These are phyloP conservation scores for Drosophila cracens DNA, from an alignment of 2,888 invertebrate species.

Conservation along the genomic window DNA sequence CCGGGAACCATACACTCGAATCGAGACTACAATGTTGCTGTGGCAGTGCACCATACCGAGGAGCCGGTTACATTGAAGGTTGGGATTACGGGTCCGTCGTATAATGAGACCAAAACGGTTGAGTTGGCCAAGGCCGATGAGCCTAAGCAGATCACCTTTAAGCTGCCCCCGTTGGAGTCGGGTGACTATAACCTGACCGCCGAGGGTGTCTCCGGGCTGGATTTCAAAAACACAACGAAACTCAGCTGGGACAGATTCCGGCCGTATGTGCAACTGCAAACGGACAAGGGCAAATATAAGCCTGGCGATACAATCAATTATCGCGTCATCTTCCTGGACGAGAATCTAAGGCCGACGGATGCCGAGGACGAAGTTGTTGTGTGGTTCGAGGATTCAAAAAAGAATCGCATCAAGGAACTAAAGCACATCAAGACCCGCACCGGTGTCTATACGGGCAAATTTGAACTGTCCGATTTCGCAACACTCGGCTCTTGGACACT, in stretches of 20 bases:
- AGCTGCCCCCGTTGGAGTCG: constrained; percentile 64
- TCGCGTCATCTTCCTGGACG: constrained; percentile 86
- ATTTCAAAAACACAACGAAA: constrained; percentile 90
- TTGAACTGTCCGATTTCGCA: constrained; percentile 91
- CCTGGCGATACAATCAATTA: constrained; percentile 94
- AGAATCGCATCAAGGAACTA: constrained; percentile 94
- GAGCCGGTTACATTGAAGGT: constrained; percentile 73
- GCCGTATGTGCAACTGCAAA: constrained; percentile 91
- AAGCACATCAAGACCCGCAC: constrained; percentile 85
- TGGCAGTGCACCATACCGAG: constrained; percentile 86
- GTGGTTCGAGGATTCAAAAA: constrained; percentile 90
- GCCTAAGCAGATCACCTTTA: constrained; percentile 71
- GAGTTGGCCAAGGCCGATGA: constrained; percentile 63
- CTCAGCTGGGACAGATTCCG: constrained; percentile 87
- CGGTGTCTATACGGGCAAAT: constrained; percentile 89
- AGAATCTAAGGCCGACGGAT: constrained; percentile 89
- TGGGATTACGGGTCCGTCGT: constrained; percentile 78
- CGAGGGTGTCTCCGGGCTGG: constrained; percentile 89
- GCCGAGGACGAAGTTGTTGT: constrained; percentile 88
- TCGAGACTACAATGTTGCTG: constrained; percentile 92
- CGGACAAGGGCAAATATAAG: constrained; percentile 96
- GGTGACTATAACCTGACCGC: constrained; percentile 92
- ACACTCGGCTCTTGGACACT: constrained; percentile 95
- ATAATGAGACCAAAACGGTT: constrained; percentile 72
- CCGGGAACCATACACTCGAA: constrained; percentile 92